Evolutionary conservation across 2,888 invertebrate genomes (phyloP).

Genomic region (Colostygia pectinataria): DNA sequence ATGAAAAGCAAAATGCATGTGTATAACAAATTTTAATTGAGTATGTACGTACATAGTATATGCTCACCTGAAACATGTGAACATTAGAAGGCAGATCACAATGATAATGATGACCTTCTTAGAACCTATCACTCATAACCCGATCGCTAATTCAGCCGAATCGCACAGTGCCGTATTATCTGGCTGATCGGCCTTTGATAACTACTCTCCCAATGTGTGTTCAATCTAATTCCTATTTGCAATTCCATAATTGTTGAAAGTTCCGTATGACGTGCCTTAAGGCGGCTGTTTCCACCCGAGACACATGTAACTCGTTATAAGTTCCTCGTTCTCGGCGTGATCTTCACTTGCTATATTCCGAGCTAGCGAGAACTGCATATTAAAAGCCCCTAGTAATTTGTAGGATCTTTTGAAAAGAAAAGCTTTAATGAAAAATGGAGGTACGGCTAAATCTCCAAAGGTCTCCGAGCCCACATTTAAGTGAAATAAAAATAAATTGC

Average conservation of each 20-base stretch:
- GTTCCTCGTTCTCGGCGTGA: conserved; percentile 49
- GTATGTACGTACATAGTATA: too few relatives aligned
- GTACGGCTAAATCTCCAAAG: conserved; percentile 55
- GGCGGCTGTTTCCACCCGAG: conserved; percentile 42
- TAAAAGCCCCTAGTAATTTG: conserved; percentile 16
- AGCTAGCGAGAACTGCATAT: conserved; percentile 46
- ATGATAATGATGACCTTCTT: too few relatives aligned
- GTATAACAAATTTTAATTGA: too few relatives aligned
- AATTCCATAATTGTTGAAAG: conserved; percentile 69
- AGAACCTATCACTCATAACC: too few relatives aligned
- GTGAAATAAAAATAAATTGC: conserved; percentile 80
- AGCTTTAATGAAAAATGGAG: conserved; percentile 65
- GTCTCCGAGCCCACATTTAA: conserved; percentile 64
- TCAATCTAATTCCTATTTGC: conserved; percentile 73
- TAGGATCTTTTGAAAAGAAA: conserved; percentile 34
- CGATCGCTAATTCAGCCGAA: conserved; percentile 1
- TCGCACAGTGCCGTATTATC: neutral
- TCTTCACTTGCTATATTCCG: conserved; percentile 36
- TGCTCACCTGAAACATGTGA: too few relatives aligned
- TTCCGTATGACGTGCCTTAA: conserved; percentile 48
- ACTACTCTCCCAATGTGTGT: conserved; percentile 67
- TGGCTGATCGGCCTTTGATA: conserved; percentile 65
- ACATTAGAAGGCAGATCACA: too few relatives aligned
- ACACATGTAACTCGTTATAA: conserved; percentile 66
- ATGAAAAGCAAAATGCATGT: too few relatives aligned